Evolutionary conservation across 2,113 vertebrate species (phyloP), one percentile per base, ranked within the genome.

Genomic region (Prunella fulvescens): DNA sequence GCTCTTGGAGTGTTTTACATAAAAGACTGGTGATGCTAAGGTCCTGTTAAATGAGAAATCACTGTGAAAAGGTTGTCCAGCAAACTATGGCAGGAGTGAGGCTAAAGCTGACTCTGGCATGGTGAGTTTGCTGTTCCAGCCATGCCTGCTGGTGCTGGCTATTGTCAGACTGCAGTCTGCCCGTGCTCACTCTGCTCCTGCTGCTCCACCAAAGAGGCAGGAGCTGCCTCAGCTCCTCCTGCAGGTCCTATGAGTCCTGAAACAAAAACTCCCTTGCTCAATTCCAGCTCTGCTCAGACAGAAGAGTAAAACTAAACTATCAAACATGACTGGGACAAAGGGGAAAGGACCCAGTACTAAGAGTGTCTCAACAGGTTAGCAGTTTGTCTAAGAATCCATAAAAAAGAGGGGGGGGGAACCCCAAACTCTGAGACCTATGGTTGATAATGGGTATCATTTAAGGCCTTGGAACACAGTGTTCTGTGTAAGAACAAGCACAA

Each of bases 81-180:
- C 24, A 69, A 28, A 16, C 10, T 48, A 53, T 26, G 74, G 12
- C 31, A 48, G 57, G 37, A 67, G 17, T 11, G 58, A 57, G 45
- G 70, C 24, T 39, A 19, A 20, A 87, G 28, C 5, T 1, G 11
- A 7, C 22, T 42, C 14, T 8, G 44, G 2, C 8, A 5, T 0
- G 7, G 20, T 4, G 24, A n/a, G 24, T 44, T 12, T 14, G 50
- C 39, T 66, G 44, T 10, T 44, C 9, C 14, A 20, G 3, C 19
- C 15, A 2, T 33, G 29, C 29, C 81, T 81, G 2, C 39, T 44
- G 1, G 19, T 19, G 29, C 72, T 89, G 37, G 17, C 78, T 22
- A 3, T 4, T 35, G 35, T 18, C 84, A 71, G 45, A 4, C 17
- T 33, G 6, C 2, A 12, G 40, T 14, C 44, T 74, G 31, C 33